These are phyloP conservation scores for Chrysopilus asiliformis DNA, from an alignment of 2,888 invertebrate genomes.

Conservation along the genomic window DNA sequence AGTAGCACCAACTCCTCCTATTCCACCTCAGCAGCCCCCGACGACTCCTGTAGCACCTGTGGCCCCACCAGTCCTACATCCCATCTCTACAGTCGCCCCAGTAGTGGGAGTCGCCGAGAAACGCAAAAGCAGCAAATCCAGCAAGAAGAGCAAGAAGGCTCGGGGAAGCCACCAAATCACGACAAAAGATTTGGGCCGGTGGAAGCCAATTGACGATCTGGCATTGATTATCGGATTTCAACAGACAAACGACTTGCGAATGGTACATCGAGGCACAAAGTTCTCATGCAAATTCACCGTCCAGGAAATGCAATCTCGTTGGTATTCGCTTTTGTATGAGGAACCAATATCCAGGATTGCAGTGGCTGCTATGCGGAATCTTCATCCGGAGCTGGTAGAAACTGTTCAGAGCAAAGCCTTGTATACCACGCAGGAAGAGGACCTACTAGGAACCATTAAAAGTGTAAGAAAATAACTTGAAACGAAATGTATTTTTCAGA, in stretches of 20 bases:
- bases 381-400: constrained; percentile 81
- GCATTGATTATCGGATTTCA: constrained; percentile 86
- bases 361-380: constrained; percentile 81
- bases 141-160: constrained; percentile 21
- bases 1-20: constrained; percentile 6
- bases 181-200: constrained; percentile 77
- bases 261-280: constrained; percentile 81
- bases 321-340: constrained; percentile 93
- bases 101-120: constrained; percentile 13
- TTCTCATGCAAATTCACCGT: constrained; percentile 92
- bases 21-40: not conserved
- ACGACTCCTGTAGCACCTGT: constrained; percentile 11
- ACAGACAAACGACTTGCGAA: constrained; percentile 70
- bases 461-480: constrained; percentile 46
- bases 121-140: constrained; percentile 13
- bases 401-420: constrained; percentile 78
- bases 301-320: constrained; percentile 86
- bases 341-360: constrained; percentile 86
- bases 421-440: constrained; percentile 82
- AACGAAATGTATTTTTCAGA: no score
- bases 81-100: constrained; percentile 19
- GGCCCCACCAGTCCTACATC: constrained; percentile 20
- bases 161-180: constrained; percentile 39
- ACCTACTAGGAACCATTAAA: constrained; percentile 64
- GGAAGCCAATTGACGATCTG: constrained; percentile 96